These are phyloP conservation scores for Sarcophaga bullata DNA, from an alignment of 1,140 invertebrate species.

Conservation along the genomic window DNA sequence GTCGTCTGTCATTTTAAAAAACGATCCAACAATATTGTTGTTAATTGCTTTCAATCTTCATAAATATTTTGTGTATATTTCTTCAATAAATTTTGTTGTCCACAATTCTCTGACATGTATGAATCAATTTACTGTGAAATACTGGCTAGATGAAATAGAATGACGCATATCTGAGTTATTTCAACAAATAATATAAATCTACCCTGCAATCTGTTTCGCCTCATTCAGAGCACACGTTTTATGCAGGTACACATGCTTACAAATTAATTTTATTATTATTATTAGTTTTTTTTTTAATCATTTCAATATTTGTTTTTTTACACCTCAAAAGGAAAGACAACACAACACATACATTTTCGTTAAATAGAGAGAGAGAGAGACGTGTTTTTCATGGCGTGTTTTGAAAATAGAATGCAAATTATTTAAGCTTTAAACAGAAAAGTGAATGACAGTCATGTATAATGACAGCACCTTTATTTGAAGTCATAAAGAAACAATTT, in stretches of 20 bases:
- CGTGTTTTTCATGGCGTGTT: no score
- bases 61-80: not conserved
- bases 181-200: no score
- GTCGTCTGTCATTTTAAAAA: not conserved
- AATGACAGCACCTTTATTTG: no score
- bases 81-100: not conserved
- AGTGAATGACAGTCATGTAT: no score
- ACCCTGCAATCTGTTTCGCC: not conserved
- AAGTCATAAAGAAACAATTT: no score
- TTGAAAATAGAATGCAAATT: no score
- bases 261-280: not conserved
- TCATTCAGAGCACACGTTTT: not conserved
- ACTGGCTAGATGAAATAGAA: not conserved
- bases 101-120: not conserved
- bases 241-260: not conserved
- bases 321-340: not conserved
- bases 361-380: no score
- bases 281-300: not conserved
- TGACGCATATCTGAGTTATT: not conserved
- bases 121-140: not conserved
- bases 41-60: constrained; percentile 2
- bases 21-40: constrained; percentile 1
- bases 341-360: no score
- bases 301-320: not conserved
- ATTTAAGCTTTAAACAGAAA: no score